Conservation (phyloP, 2,888 invertebrate species). For the Scrobipalpa costella region DNA sequence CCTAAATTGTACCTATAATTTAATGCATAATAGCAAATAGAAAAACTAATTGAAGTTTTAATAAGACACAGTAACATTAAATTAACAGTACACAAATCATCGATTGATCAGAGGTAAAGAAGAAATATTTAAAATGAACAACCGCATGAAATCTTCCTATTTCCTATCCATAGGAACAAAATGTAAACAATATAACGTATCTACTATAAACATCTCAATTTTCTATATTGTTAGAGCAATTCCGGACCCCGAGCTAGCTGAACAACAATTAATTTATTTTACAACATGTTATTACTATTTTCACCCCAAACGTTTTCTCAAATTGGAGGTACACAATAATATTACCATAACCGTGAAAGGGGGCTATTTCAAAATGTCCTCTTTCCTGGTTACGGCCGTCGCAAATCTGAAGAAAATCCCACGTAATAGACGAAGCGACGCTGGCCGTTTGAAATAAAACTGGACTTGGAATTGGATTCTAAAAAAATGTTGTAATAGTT, state of each 20-base stretch:
- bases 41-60: too few species aligned
- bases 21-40: too few species aligned
- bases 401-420: slow-evolving; percentile 51
- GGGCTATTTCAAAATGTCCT: slow-evolving; percentile 48
- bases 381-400: slow-evolving; percentile 47
- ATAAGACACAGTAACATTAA: too few species aligned
- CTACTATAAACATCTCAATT: too few species aligned
- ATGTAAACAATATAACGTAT: too few species aligned
- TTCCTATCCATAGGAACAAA: too few species aligned
- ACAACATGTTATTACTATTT: slow-evolving; percentile 28
- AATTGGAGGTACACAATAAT: slow-evolving; percentile 61
- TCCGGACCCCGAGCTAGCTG: slow-evolving; percentile 36
- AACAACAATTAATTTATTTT: slow-evolving; percentile 29
- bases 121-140: too few species aligned
- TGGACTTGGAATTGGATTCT: slow-evolving; percentile 37
- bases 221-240: too few species aligned
- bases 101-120: too few species aligned
- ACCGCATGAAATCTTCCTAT: too few species aligned
- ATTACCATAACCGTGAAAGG: slow-evolving; percentile 65
- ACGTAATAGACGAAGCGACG: slow-evolving; percentile 43
- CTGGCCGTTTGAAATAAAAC: slow-evolving; percentile 30
- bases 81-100: too few species aligned
- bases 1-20: too few species aligned
- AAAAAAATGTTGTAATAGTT: slow-evolving; percentile 19
- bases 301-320: slow-evolving; percentile 52